A percentile compares a stretch with the other conserved stretches of the same genome.
Evolutionary conservation across 2,797 vertebrate species (phyloP).

Genomic region (Kryptolebias ocellatus): DNA sequence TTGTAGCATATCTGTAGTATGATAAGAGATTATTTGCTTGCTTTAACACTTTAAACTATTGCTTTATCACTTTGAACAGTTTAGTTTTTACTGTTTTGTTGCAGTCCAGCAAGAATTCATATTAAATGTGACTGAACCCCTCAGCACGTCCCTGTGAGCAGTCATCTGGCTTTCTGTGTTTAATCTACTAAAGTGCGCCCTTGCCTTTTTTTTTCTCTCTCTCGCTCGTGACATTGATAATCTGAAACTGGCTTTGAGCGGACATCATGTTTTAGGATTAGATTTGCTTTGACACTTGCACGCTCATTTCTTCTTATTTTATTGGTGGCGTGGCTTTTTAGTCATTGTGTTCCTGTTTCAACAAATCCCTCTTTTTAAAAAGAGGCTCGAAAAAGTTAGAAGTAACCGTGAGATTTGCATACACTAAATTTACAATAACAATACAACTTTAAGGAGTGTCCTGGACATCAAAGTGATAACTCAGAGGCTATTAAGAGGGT

Average conservation of each 20-base stretch:
- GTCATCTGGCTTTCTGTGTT: slow-evolving; percentile 75
- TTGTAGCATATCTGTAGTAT: background rate
- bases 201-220: slow-evolving; percentile 60
- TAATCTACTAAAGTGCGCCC: slow-evolving; percentile 85
- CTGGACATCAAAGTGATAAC: too few species aligned
- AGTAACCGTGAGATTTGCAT: slow-evolving; percentile 35
- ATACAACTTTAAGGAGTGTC: too few species aligned
- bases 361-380: slow-evolving; percentile 35
- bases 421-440: slow-evolving; percentile 30
- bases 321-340: slow-evolving; percentile 69
- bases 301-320: slow-evolving; percentile 77
- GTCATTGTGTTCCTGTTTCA: slow-evolving; percentile 58
- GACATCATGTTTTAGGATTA: slow-evolving; percentile 81
- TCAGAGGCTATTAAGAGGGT: too few species aligned
- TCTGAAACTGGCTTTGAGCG: slow-evolving; percentile 81
- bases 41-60: slow-evolving; percentile 32
- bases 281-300: slow-evolving; percentile 78
- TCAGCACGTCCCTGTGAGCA: slow-evolving; percentile 78
- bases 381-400: slow-evolving; percentile 37
- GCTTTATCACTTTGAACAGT: slow-evolving; percentile 17
- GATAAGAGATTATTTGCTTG: background rate
- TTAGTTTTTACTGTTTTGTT: slow-evolving; percentile 40
- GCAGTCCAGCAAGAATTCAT: slow-evolving; percentile 66
- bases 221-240: slow-evolving; percentile 75
- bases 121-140: slow-evolving; percentile 78